phyloP scores from a whole-genome alignment of 2,113 vertebrate genomes.

The Sebastes fasciatus region DNA sequence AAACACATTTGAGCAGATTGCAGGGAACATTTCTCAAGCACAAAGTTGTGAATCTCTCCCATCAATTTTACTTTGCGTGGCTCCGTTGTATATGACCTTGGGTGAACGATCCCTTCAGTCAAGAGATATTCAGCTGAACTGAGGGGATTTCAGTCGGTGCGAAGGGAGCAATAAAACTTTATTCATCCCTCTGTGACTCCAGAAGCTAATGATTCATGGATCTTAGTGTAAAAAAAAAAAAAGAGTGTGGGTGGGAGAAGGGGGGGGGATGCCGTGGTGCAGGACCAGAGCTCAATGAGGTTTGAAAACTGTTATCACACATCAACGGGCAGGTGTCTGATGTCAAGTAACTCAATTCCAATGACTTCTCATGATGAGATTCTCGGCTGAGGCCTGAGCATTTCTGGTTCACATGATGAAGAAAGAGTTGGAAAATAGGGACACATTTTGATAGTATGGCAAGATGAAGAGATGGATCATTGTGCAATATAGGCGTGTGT shows the following conservation, averaged over 20 bases:
- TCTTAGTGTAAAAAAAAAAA: constrained; percentile 53
- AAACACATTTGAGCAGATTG: constrained; percentile 71
- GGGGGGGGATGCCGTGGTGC: constrained; percentile 43
- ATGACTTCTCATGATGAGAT: constrained; percentile 70
- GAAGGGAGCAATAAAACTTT: constrained; percentile 75
- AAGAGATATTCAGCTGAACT: constrained; percentile 71
- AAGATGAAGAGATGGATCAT: constrained; percentile 28
- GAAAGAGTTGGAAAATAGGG: constrained; percentile 28
- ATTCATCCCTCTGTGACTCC: constrained; percentile 76
- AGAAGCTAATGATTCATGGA: constrained; percentile 82
- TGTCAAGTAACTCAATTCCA: constrained; percentile 81
- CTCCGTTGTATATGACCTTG: constrained; percentile 76
- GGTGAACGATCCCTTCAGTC: constrained; percentile 72
- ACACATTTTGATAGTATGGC: constrained; percentile 34
- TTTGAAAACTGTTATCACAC: constrained; percentile 83
- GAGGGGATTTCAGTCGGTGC: constrained; percentile 71
- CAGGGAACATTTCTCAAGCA: constrained; percentile 78
- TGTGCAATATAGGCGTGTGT: background rate
- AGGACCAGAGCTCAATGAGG: constrained; percentile 78
- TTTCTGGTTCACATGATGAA: constrained; percentile 51
- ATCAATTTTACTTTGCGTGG: constrained; percentile 74
- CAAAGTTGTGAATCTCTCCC: constrained; percentile 72
- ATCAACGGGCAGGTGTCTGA: constrained; percentile 76
- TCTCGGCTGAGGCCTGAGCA: constrained; percentile 49
- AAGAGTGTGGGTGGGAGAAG: background rate